phyloP scores from a whole-genome alignment of 2,888 invertebrate genomes.

The Saturnia pavonia region DNA sequence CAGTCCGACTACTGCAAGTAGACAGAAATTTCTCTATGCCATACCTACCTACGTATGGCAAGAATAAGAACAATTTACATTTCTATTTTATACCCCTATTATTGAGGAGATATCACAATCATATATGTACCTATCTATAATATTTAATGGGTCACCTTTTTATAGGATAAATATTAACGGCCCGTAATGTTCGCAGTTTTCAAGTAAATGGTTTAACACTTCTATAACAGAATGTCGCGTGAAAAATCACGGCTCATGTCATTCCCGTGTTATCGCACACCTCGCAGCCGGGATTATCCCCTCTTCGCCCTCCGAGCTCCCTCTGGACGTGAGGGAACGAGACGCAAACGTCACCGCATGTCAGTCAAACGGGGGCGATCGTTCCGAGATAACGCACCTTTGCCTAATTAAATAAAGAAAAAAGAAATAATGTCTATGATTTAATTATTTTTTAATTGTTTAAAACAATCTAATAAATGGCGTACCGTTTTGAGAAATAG shows the following conservation, averaged over 20 bases:
- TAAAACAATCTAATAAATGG: not conserved
- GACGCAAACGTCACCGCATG: slow-evolving; percentile 41
- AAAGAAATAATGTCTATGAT: not conserved
- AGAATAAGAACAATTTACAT: no score
- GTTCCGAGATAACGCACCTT: slow-evolving; percentile 46
- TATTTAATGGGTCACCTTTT: not conserved
- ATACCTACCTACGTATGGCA: no score
- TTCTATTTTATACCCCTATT: no score
- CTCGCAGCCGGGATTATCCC: slow-evolving; percentile 46
- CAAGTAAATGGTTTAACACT: not conserved
- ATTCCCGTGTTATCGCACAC: slow-evolving; percentile 38
- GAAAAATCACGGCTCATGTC: slow-evolving; percentile 24
- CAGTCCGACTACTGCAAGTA: no score
- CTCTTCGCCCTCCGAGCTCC: slow-evolving; percentile 51
- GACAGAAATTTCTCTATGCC: no score
- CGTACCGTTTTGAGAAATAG: not conserved
- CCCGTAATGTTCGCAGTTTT: not conserved
- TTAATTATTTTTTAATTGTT: not conserved
- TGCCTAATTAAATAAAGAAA: slow-evolving; percentile 9
- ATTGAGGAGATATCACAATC: no score
- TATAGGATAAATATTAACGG: not conserved
- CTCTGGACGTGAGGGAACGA: slow-evolving; percentile 59
- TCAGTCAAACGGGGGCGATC: slow-evolving; percentile 57
- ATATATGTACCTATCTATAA: no score
- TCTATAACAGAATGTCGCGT: slow-evolving; percentile 12